Evolutionary conservation across 2,113 vertebrate genomes (phyloP).

Genomic region (Silurus meridionalis): DNA sequence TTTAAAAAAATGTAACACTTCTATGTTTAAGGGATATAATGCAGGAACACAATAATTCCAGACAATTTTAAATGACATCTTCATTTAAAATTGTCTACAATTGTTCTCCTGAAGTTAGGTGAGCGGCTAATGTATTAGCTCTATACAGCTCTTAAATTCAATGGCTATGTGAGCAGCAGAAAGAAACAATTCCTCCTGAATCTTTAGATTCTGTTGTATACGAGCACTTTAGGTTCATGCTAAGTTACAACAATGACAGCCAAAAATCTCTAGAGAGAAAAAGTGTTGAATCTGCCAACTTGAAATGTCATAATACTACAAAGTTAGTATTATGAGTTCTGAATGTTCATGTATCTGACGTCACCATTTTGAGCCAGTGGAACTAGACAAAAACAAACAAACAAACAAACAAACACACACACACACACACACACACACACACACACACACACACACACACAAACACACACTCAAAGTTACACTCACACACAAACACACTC

Average conservation of each 20-base stretch:
- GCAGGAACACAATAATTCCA: background rate
- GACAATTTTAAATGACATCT: no score
- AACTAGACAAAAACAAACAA: background rate
- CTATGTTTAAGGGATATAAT: background rate
- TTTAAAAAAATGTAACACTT: background rate
- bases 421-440: background rate
- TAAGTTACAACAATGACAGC: background rate
- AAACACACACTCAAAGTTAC: background rate
- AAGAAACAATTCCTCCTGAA: background rate
- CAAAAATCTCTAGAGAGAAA: background rate
- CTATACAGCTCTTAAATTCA: background rate
- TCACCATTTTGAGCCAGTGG: background rate
- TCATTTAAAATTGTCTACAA: background rate
- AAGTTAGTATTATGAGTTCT: background rate
- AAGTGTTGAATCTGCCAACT: background rate
- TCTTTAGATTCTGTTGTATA: background rate
- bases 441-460: background rate
- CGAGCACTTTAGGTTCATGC: background rate
- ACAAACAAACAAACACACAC: no score
- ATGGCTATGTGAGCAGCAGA: background rate
- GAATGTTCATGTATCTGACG: background rate
- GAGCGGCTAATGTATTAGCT: background rate
- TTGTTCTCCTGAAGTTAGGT: background rate
- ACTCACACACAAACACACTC: no score
- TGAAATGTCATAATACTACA: background rate